Evolutionary conservation across 35 echinoderm and acorn worm species (phyloP), one percentile per base, ranked within the genome.

Genomic region (Nesometra sesokonis): DNA sequence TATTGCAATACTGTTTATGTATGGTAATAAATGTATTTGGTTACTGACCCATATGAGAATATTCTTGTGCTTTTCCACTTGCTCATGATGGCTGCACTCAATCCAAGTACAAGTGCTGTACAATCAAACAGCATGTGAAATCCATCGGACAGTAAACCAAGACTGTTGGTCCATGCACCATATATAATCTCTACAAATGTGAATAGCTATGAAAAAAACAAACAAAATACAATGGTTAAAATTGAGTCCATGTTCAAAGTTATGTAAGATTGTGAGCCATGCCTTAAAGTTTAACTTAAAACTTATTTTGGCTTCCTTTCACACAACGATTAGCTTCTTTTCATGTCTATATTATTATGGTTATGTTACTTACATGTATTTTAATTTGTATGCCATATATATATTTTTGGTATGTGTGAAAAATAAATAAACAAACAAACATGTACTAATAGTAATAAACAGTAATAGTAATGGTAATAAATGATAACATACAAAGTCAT

Each of bases 41-140:
- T 23, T 0, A 84, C 90, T 92, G 77, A 98, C 95, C 95, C 95
- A 85, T 94, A 98, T 4, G 95, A 98, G 57, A 87, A 98, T 32
- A 94, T 94, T 57, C 95, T 93, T 3, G 95, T 98, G 0, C 92
- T 93, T 77, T 98, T 98, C 95, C 95, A 98, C 43, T 91, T 80
- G n/a, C 89, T 91, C 95, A 98, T 98, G 31, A 98, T 93, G 37
- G 95, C 95, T n/a, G 95, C 95, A 21, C 85, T 89, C 33, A 98
- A 88, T 34, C 95, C 95, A 9, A 98, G 31, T 13, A 98, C 95
- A 17, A 98, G 76, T 31, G 95, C 95, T 17, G 95, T 98, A 36
- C 95, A 98, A 47, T 98, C 95, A 90, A 98, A 98, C 57, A 98
- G 47, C 95, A 98, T 98, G 36, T 98, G 95, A 77, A 98, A 98